phyloP scores from a whole-genome alignment of 2,113 vertebrate species.

The Cololabis saira region DNA sequence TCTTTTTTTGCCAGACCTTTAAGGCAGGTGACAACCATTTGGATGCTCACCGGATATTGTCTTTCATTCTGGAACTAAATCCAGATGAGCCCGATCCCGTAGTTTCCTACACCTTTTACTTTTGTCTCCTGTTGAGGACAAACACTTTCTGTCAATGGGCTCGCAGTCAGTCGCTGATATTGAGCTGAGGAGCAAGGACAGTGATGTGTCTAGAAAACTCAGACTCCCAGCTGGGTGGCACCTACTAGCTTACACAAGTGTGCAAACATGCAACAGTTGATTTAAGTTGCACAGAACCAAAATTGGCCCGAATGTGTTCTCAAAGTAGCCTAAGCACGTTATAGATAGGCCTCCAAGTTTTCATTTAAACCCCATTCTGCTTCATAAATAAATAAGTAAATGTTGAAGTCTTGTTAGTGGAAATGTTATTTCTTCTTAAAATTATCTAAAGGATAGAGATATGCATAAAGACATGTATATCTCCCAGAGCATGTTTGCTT shows the following conservation, averaged over 20 bases:
- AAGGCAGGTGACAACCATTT: slow-evolving; percentile 34
- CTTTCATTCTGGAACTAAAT: slow-evolving; percentile 33
- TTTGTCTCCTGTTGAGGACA: slow-evolving; percentile 19
- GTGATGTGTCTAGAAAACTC: neutral
- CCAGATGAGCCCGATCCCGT: slow-evolving; percentile 22
- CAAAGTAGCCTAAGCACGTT: neutral
- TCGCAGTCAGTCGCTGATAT: slow-evolving; percentile 30
- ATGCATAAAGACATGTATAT: slow-evolving; percentile 23
- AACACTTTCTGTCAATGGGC: slow-evolving; percentile 41
- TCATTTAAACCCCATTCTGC: slow-evolving; percentile 4
- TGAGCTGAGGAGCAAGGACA: slow-evolving; percentile 19
- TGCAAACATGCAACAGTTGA: too few species aligned
- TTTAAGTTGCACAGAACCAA: too few species aligned
- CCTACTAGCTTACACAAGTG: too few species aligned
- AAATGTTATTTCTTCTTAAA: neutral
- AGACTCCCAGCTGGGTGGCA: neutral
- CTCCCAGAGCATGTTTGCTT: slow-evolving; percentile 1
- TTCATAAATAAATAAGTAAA: neutral
- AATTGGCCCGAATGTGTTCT: slow-evolving; percentile 7
- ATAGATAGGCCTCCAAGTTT: slow-evolving; percentile 18
- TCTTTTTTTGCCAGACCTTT: neutral
- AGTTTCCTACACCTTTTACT: neutral
- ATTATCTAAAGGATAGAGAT: neutral
- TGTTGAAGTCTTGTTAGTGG: slow-evolving; percentile 1
- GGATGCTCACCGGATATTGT: slow-evolving; percentile 32